Conservation (phyloP, 1,140 invertebrate genomes). For the Listronotus oregonensis region DNA sequence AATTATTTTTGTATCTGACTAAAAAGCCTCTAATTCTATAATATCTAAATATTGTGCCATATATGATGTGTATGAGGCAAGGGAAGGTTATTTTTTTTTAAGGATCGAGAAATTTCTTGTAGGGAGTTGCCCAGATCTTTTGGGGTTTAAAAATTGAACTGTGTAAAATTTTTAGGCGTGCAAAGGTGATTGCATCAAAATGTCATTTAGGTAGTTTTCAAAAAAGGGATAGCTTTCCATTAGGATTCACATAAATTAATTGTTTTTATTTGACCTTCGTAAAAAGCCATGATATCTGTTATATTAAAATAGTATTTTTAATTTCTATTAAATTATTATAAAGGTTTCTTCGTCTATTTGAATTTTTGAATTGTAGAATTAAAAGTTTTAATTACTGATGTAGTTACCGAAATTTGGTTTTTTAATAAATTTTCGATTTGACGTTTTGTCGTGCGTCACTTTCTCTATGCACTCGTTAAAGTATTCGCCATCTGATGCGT, state of each 20-base stretch:
- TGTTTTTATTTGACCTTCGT: no score
- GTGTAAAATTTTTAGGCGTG: no score
- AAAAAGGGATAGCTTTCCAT: no score
- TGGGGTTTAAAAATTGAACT: conserved; percentile 25
- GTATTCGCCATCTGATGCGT: no score
- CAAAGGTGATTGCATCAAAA: no score
- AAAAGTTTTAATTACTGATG: no score
- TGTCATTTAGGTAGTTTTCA: conserved; percentile 5
- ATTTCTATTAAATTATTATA: conserved; percentile 22
- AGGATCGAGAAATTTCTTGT: conserved; percentile 18
- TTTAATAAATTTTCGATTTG: no score
- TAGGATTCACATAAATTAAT: conserved; percentile 16
- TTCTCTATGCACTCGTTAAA: no score
- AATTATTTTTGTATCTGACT: conserved; percentile 17
- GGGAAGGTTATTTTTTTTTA: conserved; percentile 26
- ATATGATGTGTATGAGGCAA: conserved; percentile 1
- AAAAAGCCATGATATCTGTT: no score
- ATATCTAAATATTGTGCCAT: no score
- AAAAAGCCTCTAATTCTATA: conserved; percentile 30
- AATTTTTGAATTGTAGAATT: conserved; percentile 28
- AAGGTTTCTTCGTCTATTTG: conserved; percentile 30
- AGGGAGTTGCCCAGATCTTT: conserved; percentile 1
- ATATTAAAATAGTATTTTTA: conserved; percentile 4
- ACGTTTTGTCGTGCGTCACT: no score
- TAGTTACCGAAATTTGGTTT: no score